Base-by-base conservation (phyloP, 2,888 invertebrate genomes). In the Alcis repandata region DNA sequence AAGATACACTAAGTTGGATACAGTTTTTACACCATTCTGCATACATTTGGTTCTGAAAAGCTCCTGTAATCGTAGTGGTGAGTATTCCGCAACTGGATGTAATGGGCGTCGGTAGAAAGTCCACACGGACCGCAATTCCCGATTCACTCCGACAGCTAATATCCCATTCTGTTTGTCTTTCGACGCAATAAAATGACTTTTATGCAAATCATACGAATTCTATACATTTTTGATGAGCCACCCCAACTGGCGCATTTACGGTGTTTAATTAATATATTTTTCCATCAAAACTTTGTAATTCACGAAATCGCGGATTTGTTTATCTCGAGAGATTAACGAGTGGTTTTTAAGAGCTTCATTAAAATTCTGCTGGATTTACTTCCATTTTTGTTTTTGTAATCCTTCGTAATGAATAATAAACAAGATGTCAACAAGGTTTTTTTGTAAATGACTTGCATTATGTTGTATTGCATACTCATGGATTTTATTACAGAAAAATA, bases 201-300 rank as follows among this genome's bases (percentile, higher is more conserved):
- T 93, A 93, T 93, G 92, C 91, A 92, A 93, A 93, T 93, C 88
- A 90, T 92, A 90, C 89, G 92, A 92, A 92, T 93, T 93, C 92
- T 91, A 93, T 93, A 93, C 92, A 93, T 93, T 92, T 93, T 92
- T 92, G 92, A 93, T 93, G 92, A 93, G 92, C 84, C 80, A 71
- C 79, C 67, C 69, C 75, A 82, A 79, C 75, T 80, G 84, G 87
- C 89, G 89, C 85, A 87, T 91, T 83, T 84, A 81, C 83, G 74
- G 73, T 80, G 84, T 87, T 92, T 92, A 92, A 92, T 92, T 92
- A 91, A 90, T 91, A 90, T 80, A 88, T 90, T 92, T 89, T 90
- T 86, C 90, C 88, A 88, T 90, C 86, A 88, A 86, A 89, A 86
- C 79, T 88, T 89, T 79, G 78, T 79, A 83, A 84, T 84, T 84